Conservation (phyloP, 2,797 vertebrate species). For the Arrhamphus sclerolepis region DNA sequence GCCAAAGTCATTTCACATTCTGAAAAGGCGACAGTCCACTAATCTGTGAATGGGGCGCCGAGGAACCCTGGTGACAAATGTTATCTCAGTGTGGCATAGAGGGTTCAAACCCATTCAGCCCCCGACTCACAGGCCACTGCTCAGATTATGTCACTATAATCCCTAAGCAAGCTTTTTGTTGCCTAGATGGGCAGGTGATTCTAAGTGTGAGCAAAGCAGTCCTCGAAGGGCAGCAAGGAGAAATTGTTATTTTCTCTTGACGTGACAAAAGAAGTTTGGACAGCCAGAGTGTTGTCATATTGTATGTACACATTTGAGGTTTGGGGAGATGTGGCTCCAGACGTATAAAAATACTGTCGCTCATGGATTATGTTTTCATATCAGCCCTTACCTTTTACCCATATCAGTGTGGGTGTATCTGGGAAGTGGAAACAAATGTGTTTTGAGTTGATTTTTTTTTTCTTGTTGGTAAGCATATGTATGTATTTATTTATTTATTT, state of each 20-base stretch:
- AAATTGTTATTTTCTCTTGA: constrained; percentile 81
- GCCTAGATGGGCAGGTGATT: constrained; percentile 85
- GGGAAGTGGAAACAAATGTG: constrained; percentile 48
- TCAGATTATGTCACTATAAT: constrained; percentile 89
- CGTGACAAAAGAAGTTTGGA: constrained; percentile 76
- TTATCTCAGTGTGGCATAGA: constrained; percentile 86
- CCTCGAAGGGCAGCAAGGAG: constrained; percentile 73
- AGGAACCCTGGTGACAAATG: constrained; percentile 85
- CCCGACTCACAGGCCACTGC: constrained; percentile 81
- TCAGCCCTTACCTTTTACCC: constrained; percentile 53
- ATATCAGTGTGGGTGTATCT: constrained; percentile 48
- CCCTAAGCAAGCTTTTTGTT: constrained; percentile 82
- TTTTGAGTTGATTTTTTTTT: constrained; percentile 46
- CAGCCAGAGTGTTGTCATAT: constrained; percentile 78
- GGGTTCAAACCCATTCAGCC: constrained; percentile 85
- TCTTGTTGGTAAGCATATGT: constrained; percentile 32
- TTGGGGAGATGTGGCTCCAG: constrained; percentile 71
- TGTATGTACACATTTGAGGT: constrained; percentile 73
- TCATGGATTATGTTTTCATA: constrained; percentile 70
- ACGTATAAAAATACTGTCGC: constrained; percentile 63
- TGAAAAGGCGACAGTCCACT: constrained; percentile 85
- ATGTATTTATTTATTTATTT: too few species aligned
- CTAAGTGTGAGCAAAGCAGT: constrained; percentile 77
- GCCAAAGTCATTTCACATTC: constrained; percentile 85
- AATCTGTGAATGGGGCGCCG: constrained; percentile 86